Base-by-base conservation (phyloP, 2,113 vertebrate species). In the Bathybates hornii region DNA sequence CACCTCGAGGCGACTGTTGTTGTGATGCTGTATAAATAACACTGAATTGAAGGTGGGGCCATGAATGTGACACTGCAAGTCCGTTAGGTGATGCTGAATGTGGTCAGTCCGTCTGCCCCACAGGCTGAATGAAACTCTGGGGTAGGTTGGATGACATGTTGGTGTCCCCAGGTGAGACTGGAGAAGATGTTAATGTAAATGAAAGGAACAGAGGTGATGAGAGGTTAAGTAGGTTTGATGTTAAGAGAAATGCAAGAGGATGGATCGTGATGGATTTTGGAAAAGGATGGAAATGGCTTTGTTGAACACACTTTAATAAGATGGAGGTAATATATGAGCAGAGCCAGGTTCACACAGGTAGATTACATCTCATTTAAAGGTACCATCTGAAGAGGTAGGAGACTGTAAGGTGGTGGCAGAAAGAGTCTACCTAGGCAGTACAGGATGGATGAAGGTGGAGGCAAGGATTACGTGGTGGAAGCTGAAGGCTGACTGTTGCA, bases 161-260 rank as follows among this genome's bases (percentile, higher is more conserved):
- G 24, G 54, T 57, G 54, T 57, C 54, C 2, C 24, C 54, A 8
- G 54, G 0, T 0, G 54, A 57, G 54, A 57, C 7, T 2, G 54
- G 54, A 57, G 24, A 57, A 57, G 24, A 1, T 57, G 54, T 57
- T 57, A 7, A 7, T 24, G 54, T 56, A 56, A 27, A 57, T 57
- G 54, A 57, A 57, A 57, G 54, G 54, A 57, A 57, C 54, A 29
- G 54, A 57, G 54, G 24, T 27, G 54, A 57, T 57, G 54, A 57
- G 54, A 0, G 54, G 12, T 57, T 57, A 2, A 27, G 2, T 56
- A 56, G 54, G 54, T 5, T 56, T 56, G 54, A 56, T 56, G 54
- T 56, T 56, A 57, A 57, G 24, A 57, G 1, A 57, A 57, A 57
- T 27, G 54, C 54, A 57, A 57, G 24, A 27, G 54, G 24, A 24